Evolutionary conservation across 2,113 vertebrate species (phyloP).

Genomic region (Puma concolor): DNA sequence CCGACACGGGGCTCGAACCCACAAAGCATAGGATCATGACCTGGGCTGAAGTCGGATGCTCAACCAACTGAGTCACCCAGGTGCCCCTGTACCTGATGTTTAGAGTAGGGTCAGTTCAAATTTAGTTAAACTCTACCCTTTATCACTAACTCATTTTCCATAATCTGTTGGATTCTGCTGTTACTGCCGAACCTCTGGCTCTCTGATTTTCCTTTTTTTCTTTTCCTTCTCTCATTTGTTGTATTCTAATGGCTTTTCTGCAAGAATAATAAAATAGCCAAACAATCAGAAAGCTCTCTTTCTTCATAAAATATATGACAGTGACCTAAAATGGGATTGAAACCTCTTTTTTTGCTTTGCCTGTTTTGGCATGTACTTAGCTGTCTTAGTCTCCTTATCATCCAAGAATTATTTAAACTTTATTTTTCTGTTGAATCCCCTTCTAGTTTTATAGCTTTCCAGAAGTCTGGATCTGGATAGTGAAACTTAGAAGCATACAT

Average conservation of each 20-base stretch:
- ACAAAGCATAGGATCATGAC: no score
- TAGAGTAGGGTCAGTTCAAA: neutral
- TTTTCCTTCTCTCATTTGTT: neutral
- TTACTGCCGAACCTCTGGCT: neutral
- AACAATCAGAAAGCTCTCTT: neutral
- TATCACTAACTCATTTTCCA: neutral
- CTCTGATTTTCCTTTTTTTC: neutral
- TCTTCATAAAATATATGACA: constrained; percentile 1
- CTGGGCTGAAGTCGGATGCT: no score
- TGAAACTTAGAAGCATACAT: neutral
- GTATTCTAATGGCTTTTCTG: neutral
- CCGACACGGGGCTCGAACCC: no score
- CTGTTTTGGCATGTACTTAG: neutral
- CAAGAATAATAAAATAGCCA: neutral
- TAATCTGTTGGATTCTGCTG: neutral
- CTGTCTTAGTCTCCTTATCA: neutral
- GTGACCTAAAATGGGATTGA: neutral
- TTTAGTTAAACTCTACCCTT: constrained; percentile 11
- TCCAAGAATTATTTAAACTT: neutral
- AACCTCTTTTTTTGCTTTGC: neutral
- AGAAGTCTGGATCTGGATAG: neutral
- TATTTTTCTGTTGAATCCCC: neutral
- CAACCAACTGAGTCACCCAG: no score
- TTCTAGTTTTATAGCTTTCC: neutral
- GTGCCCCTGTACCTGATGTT: neutral